Evolutionary conservation across 2,113 vertebrate species (phyloP), one percentile per base, ranked within the genome.

Genomic region (Callaeas wilsoni): DNA sequence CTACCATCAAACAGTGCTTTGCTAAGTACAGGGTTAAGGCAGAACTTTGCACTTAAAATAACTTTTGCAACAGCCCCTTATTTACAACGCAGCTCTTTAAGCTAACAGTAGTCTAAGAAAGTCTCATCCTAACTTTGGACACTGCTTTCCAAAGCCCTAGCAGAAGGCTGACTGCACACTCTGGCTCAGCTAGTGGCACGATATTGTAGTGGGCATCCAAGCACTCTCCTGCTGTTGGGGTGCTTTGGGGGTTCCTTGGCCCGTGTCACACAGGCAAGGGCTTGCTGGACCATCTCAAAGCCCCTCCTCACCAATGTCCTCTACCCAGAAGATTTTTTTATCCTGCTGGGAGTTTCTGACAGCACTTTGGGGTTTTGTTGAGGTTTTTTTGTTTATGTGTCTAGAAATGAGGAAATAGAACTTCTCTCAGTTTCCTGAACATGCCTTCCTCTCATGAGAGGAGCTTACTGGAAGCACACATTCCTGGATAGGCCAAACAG

Each of bases 401-500:
- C 56, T 64, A 52, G 69, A 91, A 93, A 93, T 79, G n/a, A 80
- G 74, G 78, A 95, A 96, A 95, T 57, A 83, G 68, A 87, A 70
- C 76, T n/a, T 7, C 35, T 73, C 42, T 74, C 47, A 47, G 82
- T 93, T 95, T 94, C 81, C 81, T 95, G 83, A 91, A 46, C 42
- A 80, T 42, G 55, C 71, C 20, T 83, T 88, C 25, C 21, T 83
- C 89, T 83, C 82, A n/a, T 74, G 55, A 93, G 70, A 64, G 55
- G 8, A 73, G 50, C 35, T 96, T 96, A 95, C 93, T 96, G 94
- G 95, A 96, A 97, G 42, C 70, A 80, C 6, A 0, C 9, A 11
- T 94, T 94, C 92, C 90, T 96, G 94, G 68, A 94, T 4, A 91
- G 55, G 59, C 39, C 84, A 86, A 88, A 94, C 59, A 94, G 84